Evolutionary conservation across 2,113 vertebrate species (phyloP).

Genomic region (Muntiacus reevesi): DNA sequence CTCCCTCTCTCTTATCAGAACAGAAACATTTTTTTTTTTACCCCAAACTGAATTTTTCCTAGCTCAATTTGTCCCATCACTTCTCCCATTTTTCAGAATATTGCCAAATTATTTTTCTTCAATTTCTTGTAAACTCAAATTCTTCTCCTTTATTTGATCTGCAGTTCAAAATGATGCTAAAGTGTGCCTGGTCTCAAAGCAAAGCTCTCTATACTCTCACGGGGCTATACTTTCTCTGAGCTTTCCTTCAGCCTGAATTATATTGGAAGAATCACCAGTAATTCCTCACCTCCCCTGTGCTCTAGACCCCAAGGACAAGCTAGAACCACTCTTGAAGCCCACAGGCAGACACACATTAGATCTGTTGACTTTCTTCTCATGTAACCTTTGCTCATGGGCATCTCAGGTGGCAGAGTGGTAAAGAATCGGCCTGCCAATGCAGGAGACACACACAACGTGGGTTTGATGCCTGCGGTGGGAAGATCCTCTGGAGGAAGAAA

Average conservation of each 20-base stretch:
- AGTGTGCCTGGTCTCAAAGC: neutral
- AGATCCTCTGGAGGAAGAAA: neutral
- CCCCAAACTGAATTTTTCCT: neutral
- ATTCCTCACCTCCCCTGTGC: neutral
- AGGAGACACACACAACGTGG: neutral
- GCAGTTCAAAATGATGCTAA: neutral
- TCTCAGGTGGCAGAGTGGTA: neutral
- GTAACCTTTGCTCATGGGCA: neutral
- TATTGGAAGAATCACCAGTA: neutral
- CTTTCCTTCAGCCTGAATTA: neutral
- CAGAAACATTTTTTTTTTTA: neutral
- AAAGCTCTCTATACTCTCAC: neutral
- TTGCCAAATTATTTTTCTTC: neutral
- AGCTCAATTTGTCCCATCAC: neutral
- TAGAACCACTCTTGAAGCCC: too few species aligned
- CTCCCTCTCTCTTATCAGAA: neutral
- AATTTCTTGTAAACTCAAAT: neutral
- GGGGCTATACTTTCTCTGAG: neutral
- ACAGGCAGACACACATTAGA: neutral
- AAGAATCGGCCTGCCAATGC: neutral
- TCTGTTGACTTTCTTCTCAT: neutral
- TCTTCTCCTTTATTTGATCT: neutral
- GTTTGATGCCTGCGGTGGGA: fast-evolving
- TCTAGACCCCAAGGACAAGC: neutral
- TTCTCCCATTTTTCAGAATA: neutral